phyloP scores from a whole-genome alignment of 2,113 vertebrate species.

The Microtus pennsylvanicus region DNA sequence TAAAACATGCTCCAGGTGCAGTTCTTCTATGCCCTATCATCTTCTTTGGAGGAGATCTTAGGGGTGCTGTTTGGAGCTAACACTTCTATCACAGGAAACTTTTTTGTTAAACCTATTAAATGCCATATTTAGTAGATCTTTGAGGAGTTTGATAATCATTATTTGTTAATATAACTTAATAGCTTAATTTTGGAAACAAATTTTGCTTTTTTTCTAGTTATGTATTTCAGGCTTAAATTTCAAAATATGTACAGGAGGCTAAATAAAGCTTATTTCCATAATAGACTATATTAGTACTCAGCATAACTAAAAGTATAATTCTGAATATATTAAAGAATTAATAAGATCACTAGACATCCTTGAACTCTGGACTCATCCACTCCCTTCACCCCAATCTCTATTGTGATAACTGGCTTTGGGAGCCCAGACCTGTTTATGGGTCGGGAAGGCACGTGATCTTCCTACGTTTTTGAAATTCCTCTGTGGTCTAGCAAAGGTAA shows the following conservation, averaged over 20 bases:
- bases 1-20: neutral
- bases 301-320: neutral
- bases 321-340: neutral
- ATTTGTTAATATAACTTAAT: neutral
- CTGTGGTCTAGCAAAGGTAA: too few relatives aligned
- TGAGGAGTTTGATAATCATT: neutral
- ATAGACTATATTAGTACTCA: neutral
- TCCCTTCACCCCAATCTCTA: too few relatives aligned
- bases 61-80: neutral
- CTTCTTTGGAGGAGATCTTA: neutral
- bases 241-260: neutral
- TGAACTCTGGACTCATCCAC: too few relatives aligned
- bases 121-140: neutral
- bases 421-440: too few relatives aligned
- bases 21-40: neutral
- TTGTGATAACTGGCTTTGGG: too few relatives aligned
- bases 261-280: neutral
- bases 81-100: neutral
- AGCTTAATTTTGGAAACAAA: neutral
- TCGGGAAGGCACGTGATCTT: too few relatives aligned
- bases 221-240: neutral
- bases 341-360: too few relatives aligned
- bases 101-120: neutral
- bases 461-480: too few relatives aligned
- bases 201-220: neutral